Evolutionary conservation across 1,140 invertebrate genomes (phyloP), one percentile per base, ranked within the genome.

Genomic region (Drosophila setifemur): DNA sequence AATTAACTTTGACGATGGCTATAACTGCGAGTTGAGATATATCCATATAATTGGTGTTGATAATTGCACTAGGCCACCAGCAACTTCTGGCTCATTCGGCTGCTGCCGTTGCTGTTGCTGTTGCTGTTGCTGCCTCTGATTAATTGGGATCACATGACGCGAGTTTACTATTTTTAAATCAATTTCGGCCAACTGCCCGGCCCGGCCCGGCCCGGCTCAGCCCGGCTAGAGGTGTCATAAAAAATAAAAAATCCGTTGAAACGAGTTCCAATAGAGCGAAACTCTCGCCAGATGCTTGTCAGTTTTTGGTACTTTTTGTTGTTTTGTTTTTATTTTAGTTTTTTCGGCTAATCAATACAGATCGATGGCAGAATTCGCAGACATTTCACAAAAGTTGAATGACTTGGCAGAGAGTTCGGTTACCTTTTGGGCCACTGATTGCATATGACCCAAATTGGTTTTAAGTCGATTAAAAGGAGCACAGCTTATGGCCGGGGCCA

Each of bases 371-470:
- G 47, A 68, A 61, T 67, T 50, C 48, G 35, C 53, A 50, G 47
- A 45, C 55, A 68, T 54, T 49, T 48, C 33, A 33, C 44, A 53
- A 83, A 67, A 83, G 74, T 83, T 83, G 79, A 83, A 85, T 66
- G 79, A 83, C 79, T 73, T 73, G 48, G 33, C 21, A 47, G 35
- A 23, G 68, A 55, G 64, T 74, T 72, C 74, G 66, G 37, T 75
- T 47, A 61, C 70, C 58, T 58, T 60, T 72, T 40, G 60, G 25
- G 52, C 39, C 42, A 49, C 31, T 85, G 73, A 83, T 78, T 78
- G 70, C 79, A 70, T 63, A 71, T 78, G 79, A 74, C 70, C 78
- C 79, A 78, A 83, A 83, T 81, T 82, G 49, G 54, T 66, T 61
- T 81, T 60, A 44, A 71, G 79, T 75, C 77, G 76, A 81, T 81